phyloP scores from a whole-genome alignment of 2,888 invertebrate species.

The Agrenia bidenticulata region DNA sequence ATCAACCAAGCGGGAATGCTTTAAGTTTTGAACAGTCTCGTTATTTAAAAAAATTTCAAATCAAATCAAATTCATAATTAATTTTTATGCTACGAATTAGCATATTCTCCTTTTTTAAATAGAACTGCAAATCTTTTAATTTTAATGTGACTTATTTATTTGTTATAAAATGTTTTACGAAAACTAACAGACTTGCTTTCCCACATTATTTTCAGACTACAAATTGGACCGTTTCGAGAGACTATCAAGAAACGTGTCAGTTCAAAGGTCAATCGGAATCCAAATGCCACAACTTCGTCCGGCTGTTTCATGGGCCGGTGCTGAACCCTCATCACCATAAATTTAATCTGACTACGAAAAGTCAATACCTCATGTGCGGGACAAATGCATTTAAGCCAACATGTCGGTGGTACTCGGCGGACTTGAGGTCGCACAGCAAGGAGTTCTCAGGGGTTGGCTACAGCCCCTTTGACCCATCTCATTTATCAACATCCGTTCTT shows the following conservation, averaged over 20 bases:
- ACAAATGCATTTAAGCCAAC: slow-evolving; percentile 92
- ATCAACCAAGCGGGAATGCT: no score
- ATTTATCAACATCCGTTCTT: slow-evolving; percentile 88
- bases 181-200: background rate
- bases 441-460: slow-evolving; percentile 82
- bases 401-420: slow-evolving; percentile 72
- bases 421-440: slow-evolving; percentile 53
- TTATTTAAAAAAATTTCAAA: no score
- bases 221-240: slow-evolving; percentile 46
- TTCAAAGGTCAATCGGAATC: slow-evolving; percentile 54
- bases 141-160: no score
- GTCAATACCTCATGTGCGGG: slow-evolving; percentile 80
- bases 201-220: slow-evolving; percentile 54
- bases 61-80: no score
- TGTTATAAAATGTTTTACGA: background rate
- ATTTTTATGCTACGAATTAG: no score
- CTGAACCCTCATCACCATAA: no score
- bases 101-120: no score
- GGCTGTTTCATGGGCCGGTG: slow-evolving; percentile 65
- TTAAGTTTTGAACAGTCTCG: no score
- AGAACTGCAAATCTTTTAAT: no score
- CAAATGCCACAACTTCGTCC: slow-evolving; percentile 95
- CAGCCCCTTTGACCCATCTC: slow-evolving; percentile 91
- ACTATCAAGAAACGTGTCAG: slow-evolving; percentile 49
- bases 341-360: slow-evolving; percentile 61